phyloP scores from a whole-genome alignment of 2,888 invertebrate species.

The Eumacrocentrus americanus region DNA sequence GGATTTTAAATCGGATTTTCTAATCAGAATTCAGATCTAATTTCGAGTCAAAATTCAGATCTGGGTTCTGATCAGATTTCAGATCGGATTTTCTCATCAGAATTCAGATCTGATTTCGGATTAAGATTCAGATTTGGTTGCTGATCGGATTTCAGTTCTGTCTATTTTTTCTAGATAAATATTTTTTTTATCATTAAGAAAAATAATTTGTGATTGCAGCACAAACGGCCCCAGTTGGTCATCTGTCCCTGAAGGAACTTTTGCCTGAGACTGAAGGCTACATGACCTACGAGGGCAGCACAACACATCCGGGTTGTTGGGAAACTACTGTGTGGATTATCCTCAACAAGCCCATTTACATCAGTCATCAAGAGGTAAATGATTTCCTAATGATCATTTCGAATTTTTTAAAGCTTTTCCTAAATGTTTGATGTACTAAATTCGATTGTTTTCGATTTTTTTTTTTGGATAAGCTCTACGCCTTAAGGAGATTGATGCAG shows the following conservation, averaged over 20 bases:
- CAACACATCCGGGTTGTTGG: conserved; percentile 98
- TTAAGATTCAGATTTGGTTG: too few relatives aligned
- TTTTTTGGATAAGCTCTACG: conserved; percentile 70
- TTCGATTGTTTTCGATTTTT: not conserved
- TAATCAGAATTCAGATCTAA: too few relatives aligned
- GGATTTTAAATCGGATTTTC: too few relatives aligned
- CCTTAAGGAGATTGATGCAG: conserved; percentile 86
- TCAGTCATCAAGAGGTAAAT: conserved; percentile 90
- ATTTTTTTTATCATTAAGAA: not conserved
- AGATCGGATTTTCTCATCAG: too few relatives aligned
- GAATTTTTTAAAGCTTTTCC: too few relatives aligned
- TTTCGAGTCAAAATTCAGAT: too few relatives aligned
- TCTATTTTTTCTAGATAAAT: not conserved
- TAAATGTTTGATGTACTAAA: conserved; percentile 2
- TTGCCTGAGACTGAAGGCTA: conserved; percentile 92
- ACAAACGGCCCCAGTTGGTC: conserved; percentile 80
- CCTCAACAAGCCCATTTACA: conserved; percentile 96
- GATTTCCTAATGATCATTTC: conserved; percentile 13
- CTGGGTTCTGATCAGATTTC: too few relatives aligned
- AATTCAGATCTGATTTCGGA: too few relatives aligned
- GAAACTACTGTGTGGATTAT: conserved; percentile 99
- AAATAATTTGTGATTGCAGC: conserved; percentile 71
- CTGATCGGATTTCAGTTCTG: too few relatives aligned
- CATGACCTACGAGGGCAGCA: conserved; percentile 97
- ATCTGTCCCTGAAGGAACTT: conserved; percentile 83